Conservation (phyloP, 2,888 invertebrate species). For the Dicyrtomina minuta region DNA sequence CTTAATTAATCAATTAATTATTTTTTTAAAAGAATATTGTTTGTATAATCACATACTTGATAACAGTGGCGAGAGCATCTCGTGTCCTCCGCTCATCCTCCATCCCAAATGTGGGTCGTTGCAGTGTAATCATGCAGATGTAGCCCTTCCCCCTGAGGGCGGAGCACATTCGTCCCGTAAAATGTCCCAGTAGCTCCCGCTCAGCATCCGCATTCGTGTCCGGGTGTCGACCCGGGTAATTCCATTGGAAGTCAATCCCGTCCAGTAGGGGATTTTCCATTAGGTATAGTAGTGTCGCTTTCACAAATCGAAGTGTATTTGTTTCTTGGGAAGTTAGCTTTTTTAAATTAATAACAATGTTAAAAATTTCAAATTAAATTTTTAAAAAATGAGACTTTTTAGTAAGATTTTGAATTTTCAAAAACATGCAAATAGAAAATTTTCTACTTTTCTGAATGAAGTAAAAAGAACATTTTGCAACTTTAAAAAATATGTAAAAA, state of each 20-base stretch:
- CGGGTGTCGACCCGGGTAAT: not conserved
- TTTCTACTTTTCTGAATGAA: no score
- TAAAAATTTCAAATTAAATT: not conserved
- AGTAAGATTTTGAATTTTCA: no score
- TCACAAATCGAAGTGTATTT: not conserved
- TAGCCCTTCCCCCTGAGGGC: not conserved
- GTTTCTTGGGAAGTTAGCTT: not conserved
- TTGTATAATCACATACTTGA: no score
- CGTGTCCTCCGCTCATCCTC: not conserved
- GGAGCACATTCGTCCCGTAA: not conserved
- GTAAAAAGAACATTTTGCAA: no score
- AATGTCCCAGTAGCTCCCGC: not conserved
- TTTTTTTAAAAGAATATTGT: no score
- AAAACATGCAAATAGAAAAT: no score
- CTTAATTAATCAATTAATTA: no score
- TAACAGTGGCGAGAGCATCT: no score
- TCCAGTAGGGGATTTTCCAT: not conserved
- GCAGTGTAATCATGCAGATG: not conserved
- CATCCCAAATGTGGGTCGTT: not conserved
- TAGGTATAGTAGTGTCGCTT: not conserved
- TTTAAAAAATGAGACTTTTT: no score
- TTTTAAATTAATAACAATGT: not conserved
- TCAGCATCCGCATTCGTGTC: not conserved
- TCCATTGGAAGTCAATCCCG: slow-evolving; percentile 3
- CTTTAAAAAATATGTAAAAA: no score